Percentiles rank a stretch among this genome's conserved stretches.
phyloP scores from a whole-genome alignment of 2,888 invertebrate species.

The Campoplex capitator region DNA sequence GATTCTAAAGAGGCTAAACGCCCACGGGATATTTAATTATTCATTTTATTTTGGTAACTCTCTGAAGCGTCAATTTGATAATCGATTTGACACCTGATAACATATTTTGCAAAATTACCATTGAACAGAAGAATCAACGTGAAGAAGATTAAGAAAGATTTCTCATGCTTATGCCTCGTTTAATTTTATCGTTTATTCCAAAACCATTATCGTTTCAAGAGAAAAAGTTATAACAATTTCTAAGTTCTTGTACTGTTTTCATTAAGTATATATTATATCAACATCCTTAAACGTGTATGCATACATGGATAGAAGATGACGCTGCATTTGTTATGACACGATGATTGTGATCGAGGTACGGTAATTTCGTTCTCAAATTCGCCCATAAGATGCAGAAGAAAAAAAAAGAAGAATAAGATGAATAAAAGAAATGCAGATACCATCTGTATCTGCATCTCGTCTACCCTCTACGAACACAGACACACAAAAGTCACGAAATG shows the following conservation, averaged over 20 bases:
- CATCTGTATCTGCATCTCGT: conserved; percentile 62
- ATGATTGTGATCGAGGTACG: not conserved
- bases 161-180: not conserved
- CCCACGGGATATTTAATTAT: not conserved
- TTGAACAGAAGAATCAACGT: no score
- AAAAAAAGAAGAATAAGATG: conserved; percentile 20
- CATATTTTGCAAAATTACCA: not conserved
- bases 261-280: not conserved
- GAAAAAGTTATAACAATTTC: no score
- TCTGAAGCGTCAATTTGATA: not conserved
- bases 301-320: conserved; percentile 41
- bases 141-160: no score
- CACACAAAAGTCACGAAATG: conserved; percentile 44
- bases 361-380: conserved; percentile 45
- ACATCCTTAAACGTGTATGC: conserved; percentile 4
- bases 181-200: no score
- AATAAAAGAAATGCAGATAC: conserved; percentile 17
- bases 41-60: not conserved
- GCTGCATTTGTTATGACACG: conserved; percentile 36
- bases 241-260: not conserved
- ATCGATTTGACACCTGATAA: not conserved
- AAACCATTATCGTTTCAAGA: no score
- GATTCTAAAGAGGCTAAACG: not conserved
- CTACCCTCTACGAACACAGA: conserved; percentile 14
- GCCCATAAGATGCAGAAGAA: not conserved